Percentiles rank a stretch among this genome's conserved stretches.
phyloP scores from a whole-genome alignment of 92 coral and sea anemone genomes.

The Epizoanthus ramosus region DNA sequence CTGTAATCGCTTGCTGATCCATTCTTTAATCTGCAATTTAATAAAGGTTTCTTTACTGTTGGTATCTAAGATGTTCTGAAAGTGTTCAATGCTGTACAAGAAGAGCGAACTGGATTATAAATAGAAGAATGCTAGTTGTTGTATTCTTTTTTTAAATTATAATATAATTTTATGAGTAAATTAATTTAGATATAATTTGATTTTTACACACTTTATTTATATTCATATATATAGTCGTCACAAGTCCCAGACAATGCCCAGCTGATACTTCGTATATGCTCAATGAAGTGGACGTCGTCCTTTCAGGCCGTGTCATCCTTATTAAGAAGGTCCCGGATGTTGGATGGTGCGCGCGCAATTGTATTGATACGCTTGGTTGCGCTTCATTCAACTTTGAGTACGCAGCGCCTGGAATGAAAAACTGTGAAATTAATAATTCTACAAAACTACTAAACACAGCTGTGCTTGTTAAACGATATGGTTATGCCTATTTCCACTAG shows the following conservation, averaged over 20 bases:
- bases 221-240: not conserved
- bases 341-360: not conserved
- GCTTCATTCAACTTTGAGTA: too few species aligned
- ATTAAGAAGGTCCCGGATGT: not conserved
- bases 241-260: not conserved
- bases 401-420: constrained; percentile 1
- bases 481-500: constrained; percentile 9
- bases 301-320: not conserved
- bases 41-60: too few species aligned
- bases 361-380: not conserved
- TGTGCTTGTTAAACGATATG: constrained; percentile 7
- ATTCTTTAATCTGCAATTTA: too few species aligned
- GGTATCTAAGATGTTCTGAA: too few species aligned
- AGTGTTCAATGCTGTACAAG: too few species aligned
- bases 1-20: too few species aligned
- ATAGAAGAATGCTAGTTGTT: too few species aligned
- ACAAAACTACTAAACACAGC: not conserved
- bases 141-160: too few species aligned
- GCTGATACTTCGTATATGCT: not conserved
- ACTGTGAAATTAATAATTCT: not conserved
- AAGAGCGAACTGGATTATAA: too few species aligned
- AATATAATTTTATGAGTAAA: too few species aligned
- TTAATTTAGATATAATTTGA: too few species aligned
- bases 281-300: not conserved
- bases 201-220: too few species aligned